These are phyloP conservation scores for Scaptomyza parva DNA, from an alignment of 2,888 invertebrate genomes.

Conservation along the genomic window DNA sequence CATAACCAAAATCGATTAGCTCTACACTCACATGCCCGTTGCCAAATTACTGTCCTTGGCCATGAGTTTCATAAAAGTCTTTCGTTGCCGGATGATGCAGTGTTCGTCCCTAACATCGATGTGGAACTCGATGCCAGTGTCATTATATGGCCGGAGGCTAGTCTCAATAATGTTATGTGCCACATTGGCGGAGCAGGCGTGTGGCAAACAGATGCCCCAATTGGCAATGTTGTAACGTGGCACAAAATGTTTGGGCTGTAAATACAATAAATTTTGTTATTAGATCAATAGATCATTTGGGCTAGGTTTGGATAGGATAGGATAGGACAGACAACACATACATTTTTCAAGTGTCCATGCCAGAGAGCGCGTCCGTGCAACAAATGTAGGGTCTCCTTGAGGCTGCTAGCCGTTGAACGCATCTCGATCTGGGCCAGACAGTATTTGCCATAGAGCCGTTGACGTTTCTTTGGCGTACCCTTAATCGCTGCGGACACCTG, in stretches of 20 bases:
- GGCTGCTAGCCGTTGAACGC: constrained; percentile 86
- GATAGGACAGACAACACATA: too few species aligned
- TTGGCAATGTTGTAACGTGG: constrained; percentile 89
- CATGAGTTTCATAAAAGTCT: constrained; percentile 69
- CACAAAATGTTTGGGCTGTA: constrained; percentile 90
- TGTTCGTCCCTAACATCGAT: constrained; percentile 87
- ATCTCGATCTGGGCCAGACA: constrained; percentile 89
- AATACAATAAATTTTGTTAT: neutral
- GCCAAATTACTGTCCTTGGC: constrained; percentile 84
- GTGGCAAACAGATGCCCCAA: constrained; percentile 90
- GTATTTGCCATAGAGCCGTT: constrained; percentile 89
- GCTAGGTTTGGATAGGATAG: too few species aligned
- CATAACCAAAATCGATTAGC: neutral
- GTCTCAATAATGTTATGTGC: constrained; percentile 86
- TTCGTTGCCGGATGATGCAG: constrained; percentile 86
- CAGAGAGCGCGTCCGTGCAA: constrained; percentile 88
- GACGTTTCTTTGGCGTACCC: constrained; percentile 86
- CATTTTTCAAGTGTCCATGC: constrained; percentile 88
- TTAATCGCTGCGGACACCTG: constrained; percentile 86
- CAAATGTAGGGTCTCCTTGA: constrained; percentile 88
- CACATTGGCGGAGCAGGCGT: constrained; percentile 87
- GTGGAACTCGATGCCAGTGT: constrained; percentile 86
- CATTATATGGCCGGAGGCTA: constrained; percentile 87
- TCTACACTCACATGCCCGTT: constrained; percentile 85
- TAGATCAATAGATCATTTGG: too few species aligned